These are phyloP conservation scores for Heloderma charlesbogerti DNA, from an alignment of 2,113 vertebrate species.

Conservation along the genomic window DNA sequence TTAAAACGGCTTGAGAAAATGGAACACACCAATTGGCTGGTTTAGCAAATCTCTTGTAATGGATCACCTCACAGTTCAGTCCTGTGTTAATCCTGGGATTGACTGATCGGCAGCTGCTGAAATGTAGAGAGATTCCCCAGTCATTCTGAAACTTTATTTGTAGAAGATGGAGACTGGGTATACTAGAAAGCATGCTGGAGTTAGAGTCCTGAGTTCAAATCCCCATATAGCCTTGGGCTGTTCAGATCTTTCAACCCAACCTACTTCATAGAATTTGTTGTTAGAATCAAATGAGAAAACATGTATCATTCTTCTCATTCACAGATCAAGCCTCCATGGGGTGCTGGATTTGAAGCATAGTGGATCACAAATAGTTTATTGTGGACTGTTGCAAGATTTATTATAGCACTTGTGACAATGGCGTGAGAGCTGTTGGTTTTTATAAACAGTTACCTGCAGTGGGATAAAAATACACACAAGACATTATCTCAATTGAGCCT, in stretches of 20 bases:
- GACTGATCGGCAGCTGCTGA: background rate
- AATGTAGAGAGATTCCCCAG: accelerated
- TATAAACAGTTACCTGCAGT: too few relatives aligned
- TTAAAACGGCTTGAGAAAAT: background rate
- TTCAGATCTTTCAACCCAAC: too few relatives aligned
- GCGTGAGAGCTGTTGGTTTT: too few relatives aligned
- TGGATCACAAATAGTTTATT: background rate
- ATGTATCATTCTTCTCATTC: too few relatives aligned
- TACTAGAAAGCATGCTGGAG: background rate
- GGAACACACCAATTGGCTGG: background rate
- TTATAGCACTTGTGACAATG: background rate
- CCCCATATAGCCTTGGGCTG: background rate
- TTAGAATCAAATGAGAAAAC: too few relatives aligned
- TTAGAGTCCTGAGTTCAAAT: background rate
- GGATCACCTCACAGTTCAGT: accelerated
- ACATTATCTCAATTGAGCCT: background rate
- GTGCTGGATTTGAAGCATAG: background rate
- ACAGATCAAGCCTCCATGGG: too few relatives aligned
- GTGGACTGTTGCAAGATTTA: background rate
- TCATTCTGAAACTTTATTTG: accelerated
- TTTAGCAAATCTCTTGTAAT: background rate
- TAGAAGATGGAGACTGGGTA: background rate
- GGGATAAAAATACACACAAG: too few relatives aligned
- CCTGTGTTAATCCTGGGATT: accelerated
- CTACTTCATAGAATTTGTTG: too few relatives aligned